Evolutionary conservation across 2,113 vertebrate species (phyloP).

Genomic region (Platanista minor): DNA sequence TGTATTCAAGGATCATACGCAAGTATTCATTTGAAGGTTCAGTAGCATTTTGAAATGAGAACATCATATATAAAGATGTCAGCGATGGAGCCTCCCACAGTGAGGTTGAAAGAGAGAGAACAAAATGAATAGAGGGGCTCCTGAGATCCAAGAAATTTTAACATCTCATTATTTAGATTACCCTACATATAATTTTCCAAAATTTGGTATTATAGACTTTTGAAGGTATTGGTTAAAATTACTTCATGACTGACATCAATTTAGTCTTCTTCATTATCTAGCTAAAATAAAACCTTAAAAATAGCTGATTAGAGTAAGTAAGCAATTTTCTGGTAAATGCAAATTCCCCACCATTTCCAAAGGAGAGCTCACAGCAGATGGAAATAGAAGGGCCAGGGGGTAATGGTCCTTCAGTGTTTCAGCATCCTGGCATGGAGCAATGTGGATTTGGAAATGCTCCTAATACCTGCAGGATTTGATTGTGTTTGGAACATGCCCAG

Average conservation of each 20-base stretch:
- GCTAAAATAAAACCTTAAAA: slow-evolving; percentile 81
- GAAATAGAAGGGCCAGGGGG: slow-evolving; percentile 63
- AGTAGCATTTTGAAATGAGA: slow-evolving; percentile 88
- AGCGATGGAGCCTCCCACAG: slow-evolving; percentile 84
- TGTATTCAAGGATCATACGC: slow-evolving; percentile 85
- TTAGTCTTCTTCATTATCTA: slow-evolving; percentile 81
- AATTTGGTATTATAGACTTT: slow-evolving; percentile 80
- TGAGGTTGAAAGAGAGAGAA: slow-evolving; percentile 85
- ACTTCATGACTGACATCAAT: slow-evolving; percentile 79
- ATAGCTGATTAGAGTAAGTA: slow-evolving; percentile 79
- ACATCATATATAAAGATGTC: slow-evolving; percentile 90
- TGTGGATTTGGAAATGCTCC: neutral
- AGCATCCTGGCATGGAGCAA: neutral
- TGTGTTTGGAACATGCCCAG: neutral
- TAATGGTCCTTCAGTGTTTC: neutral
- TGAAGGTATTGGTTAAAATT: slow-evolving; percentile 82
- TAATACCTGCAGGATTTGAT: neutral
- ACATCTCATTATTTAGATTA: slow-evolving; percentile 88
- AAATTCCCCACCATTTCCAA: slow-evolving; percentile 68
- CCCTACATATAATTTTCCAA: slow-evolving; percentile 82
- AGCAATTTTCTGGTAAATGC: slow-evolving; percentile 80
- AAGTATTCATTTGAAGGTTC: slow-evolving; percentile 89
- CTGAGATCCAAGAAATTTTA: slow-evolving; percentile 86
- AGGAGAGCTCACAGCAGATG: slow-evolving; percentile 57
- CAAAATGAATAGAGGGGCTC: slow-evolving; percentile 86